Evolutionary conservation across 92 coral and sea anemone species (phyloP).

Genomic region (Palythoa caribaeorum): DNA sequence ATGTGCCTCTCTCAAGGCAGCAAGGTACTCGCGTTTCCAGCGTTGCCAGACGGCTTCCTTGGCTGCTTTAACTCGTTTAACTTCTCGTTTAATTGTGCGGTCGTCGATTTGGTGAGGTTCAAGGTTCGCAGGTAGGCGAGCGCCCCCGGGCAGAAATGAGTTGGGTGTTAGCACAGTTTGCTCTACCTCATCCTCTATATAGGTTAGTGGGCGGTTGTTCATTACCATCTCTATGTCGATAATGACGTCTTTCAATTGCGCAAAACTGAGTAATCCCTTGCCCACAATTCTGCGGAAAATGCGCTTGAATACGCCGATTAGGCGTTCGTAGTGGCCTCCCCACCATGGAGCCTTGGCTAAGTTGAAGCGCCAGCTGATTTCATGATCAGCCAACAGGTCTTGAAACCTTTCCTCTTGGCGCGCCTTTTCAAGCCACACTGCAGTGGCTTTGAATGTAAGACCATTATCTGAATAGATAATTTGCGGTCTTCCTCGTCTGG

Average conservation of each 20-base stretch:
- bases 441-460: slow-evolving; percentile 6
- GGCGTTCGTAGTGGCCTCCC: slow-evolving; percentile 7
- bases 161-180: slow-evolving; percentile 5
- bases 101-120: neutral
- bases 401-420: neutral
- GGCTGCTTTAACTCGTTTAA: neutral
- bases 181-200: neutral
- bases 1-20: neutral
- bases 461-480: slow-evolving; percentile 17
- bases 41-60: neutral
- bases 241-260: neutral
- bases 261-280: neutral
- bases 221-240: slow-evolving; percentile 13
- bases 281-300: neutral
- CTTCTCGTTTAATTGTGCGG: neutral
- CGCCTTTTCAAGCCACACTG: neutral
- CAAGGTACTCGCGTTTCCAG: neutral
- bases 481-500: slow-evolving; percentile 1
- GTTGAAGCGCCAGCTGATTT: neutral
- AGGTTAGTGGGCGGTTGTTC: neutral
- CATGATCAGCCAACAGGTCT: neutral
- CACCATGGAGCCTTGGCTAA: slow-evolving; percentile 29
- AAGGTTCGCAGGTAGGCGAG: slow-evolving; percentile 16
- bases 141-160: slow-evolving; percentile 4
- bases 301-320: slow-evolving; percentile 2